Base-by-base conservation (phyloP, 2,113 vertebrate species). In the Cynocephalus volans region DNA sequence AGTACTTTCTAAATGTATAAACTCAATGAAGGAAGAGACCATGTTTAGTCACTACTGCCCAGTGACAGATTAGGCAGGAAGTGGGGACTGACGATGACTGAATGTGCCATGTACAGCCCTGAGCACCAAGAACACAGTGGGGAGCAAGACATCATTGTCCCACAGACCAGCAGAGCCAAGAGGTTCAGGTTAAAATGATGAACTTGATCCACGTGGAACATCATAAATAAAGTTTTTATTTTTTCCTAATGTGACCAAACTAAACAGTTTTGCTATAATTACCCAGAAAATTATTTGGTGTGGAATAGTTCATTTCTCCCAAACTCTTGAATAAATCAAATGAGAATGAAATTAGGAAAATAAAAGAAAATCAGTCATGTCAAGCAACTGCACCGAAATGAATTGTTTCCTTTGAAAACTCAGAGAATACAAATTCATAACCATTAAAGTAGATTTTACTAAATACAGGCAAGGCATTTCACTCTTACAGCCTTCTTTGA, bases 341-440 rank as follows among this genome's bases (percentile, higher is more conserved):
- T 82, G 31, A 80, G 19, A 93, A 67, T 8, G 4, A 93, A 91
- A 75, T 94, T 52, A 31, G 41, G 12, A 36, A 84, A 62, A 87
- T 31, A 95, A 70, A 1, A 56, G 64, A 88, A 73, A 84, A 90
- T 72, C 24, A 65, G 26, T 69, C 48, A 93, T 41, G 72, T 94
- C 28, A 95, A 72, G 50, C 5, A 87, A 84, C 8, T 88, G 14
- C 50, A 48, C 41, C 56, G 75, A 73, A 87, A 73, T 50, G 5
- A 45, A 82, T 77, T 8, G 73, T 70, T 90, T 96, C n/a, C 52
- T 84, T 96, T 62, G 36, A 90, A 87, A 93, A 72, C 48, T 23
- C 62, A 79, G 2, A 21, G 58, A 69, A 60, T 54, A 69, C 56
- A 80, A 75, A 60, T 75, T 60, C 58, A 56, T 73, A 92, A 58